phyloP scores from a whole-genome alignment of 2,113 vertebrate species.

The Ia io region DNA sequence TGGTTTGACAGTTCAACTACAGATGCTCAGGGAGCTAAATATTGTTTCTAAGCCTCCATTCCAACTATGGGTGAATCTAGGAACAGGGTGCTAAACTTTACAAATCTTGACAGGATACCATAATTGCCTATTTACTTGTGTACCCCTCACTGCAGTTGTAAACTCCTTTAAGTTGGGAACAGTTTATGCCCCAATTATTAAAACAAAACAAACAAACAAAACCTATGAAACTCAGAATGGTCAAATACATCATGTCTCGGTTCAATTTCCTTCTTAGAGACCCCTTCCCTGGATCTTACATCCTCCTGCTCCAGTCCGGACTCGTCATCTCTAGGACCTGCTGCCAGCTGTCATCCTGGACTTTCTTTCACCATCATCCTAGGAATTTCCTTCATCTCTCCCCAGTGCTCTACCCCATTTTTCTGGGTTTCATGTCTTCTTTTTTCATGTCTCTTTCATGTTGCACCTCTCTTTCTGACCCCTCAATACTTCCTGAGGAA shows the following conservation, averaged over 20 bases:
- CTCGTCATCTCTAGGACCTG: not conserved
- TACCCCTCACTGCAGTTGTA: not conserved
- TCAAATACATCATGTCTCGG: not conserved
- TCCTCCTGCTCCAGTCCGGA: not conserved
- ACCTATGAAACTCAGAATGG: not conserved
- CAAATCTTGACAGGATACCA: not conserved
- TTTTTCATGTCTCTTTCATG: not conserved
- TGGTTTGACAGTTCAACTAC: not conserved
- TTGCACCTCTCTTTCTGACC: not conserved
- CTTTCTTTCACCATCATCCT: not conserved
- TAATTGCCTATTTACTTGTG: not conserved
- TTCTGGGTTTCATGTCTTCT: not conserved
- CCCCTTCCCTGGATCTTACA: not conserved
- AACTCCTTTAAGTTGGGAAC: not conserved
- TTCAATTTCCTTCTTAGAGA: not conserved
- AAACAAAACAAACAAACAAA: not conserved
- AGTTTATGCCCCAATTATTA: not conserved
- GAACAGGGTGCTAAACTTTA: not conserved
- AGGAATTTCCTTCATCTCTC: not conserved
- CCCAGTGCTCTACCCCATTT: not conserved
- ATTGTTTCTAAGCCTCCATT: not conserved
- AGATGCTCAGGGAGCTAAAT: not conserved
- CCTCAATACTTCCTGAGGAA: not conserved
- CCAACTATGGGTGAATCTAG: not conserved
- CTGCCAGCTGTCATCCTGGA: not conserved